Base-by-base conservation (phyloP, 1,140 invertebrate species). In the Drosophila biarmipes region DNA sequence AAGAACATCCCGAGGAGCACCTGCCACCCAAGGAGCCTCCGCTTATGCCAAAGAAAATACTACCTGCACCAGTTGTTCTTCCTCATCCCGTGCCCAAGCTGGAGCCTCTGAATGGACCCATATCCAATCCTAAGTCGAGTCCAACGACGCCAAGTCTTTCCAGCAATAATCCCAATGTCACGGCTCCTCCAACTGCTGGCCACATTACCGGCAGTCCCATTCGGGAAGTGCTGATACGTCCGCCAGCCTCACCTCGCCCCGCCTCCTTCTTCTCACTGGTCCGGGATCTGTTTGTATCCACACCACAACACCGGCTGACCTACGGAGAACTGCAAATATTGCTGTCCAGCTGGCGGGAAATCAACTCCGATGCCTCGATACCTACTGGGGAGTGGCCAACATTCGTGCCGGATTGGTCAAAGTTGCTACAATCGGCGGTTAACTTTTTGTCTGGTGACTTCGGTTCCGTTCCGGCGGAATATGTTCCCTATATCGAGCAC, bases 401-500 rank as follows among this genome's bases (percentile, higher is more conserved):
- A 29, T 93, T 94, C 7, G 12, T 69, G 42, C 84, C 78, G 46
- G 96, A 96, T 73, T 98, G 97, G 97, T 94, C 96, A 15, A 94
- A 94, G 4, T 93, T 96, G 62, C 93, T 98, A 15, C 94, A 95
- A 35, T 95, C 96, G 6, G 97, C 97, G 3, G 93, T 98, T 11
- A 96, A 96, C 64, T 98, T 98, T 91, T 92, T 99, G 15, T 95
- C 97, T 15, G 98, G 98, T 4, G 97, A 98, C 90, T 95, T 96
- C 75, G 93, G 95, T 64, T 96, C 96, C 54, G 94, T 96, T 72
- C 96, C 97, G 14, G 95, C 97, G 45, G 97, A 98, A 77, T 97
- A 98, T 93, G 97, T 98, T 4, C 98, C 98, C 4, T 98, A 97
- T 80, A 94, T 99, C 55, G 97, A 98, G 92, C 98, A 96, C 90